phyloP scores from a whole-genome alignment of 2,113 vertebrate genomes.

The Oceanodroma tethys region DNA sequence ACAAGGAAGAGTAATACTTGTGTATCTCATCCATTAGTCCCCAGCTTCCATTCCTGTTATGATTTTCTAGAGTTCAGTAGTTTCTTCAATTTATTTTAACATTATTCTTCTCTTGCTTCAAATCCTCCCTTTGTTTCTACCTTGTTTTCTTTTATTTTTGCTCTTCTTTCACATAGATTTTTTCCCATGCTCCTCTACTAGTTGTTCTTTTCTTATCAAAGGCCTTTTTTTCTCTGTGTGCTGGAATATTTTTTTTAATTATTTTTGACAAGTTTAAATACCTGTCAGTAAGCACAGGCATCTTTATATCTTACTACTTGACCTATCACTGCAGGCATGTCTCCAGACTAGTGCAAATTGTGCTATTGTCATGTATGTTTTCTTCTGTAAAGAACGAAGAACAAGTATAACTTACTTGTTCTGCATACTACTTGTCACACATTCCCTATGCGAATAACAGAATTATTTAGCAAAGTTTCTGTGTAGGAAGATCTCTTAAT shows the following conservation, averaged over 20 bases:
- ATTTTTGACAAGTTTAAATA: constrained; percentile 12
- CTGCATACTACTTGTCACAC: background rate
- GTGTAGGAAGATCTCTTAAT: background rate
- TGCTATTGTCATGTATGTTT: background rate
- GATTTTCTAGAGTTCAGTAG: background rate
- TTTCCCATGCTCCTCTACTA: background rate
- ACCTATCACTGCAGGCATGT: background rate
- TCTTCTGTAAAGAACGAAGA: background rate
- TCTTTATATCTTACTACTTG: background rate
- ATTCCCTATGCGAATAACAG: background rate
- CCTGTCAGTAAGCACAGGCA: background rate
- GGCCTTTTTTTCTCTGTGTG: background rate
- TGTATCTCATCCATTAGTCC: background rate
- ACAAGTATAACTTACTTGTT: background rate
- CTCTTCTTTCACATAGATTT: background rate
- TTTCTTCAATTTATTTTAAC: background rate
- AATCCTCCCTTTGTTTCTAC: background rate
- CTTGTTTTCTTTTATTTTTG: background rate
- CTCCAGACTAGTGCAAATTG: background rate
- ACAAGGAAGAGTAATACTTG: background rate
- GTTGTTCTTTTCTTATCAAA: background rate
- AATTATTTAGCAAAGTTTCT: background rate
- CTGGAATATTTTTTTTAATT: background rate
- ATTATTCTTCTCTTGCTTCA: background rate
- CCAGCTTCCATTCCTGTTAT: background rate